phyloP scores from a whole-genome alignment of 2,797 vertebrate species.

The Acanthis flammea region DNA sequence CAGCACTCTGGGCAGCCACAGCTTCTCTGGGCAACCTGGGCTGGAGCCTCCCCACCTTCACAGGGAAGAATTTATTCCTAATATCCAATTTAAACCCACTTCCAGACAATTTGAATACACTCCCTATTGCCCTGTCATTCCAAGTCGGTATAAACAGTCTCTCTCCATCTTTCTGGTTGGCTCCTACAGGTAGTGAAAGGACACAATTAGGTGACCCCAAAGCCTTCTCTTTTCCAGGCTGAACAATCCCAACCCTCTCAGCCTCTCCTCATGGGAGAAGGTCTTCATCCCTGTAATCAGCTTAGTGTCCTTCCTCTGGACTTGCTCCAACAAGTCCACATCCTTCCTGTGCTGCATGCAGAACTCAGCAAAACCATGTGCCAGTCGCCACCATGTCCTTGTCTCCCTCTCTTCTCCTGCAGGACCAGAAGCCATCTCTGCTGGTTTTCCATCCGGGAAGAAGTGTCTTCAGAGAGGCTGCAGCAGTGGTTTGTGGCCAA shows the following conservation, averaged over 20 bases:
- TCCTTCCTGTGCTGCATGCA: not conserved
- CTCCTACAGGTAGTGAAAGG: not conserved
- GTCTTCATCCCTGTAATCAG: not conserved
- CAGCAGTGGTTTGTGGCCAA: not conserved
- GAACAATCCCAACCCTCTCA: not conserved
- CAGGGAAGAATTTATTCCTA: not conserved
- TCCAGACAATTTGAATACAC: not conserved
- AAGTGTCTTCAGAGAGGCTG: not conserved
- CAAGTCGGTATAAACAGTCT: not conserved
- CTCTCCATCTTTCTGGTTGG: not conserved
- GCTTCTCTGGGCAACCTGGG: not conserved
- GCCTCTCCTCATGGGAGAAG: not conserved
- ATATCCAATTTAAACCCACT: not conserved
- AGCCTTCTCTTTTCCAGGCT: not conserved
- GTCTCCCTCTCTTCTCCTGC: not conserved
- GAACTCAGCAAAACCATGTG: not conserved
- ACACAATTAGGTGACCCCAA: not conserved
- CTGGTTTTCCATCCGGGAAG: not conserved
- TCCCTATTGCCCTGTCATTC: not conserved
- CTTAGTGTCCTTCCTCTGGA: not conserved
- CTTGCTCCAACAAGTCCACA: not conserved
- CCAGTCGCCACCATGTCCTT: not conserved
- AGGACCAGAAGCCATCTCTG: not conserved
- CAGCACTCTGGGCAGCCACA: not conserved
- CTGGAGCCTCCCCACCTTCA: not conserved